Conservation (phyloP, 2,888 invertebrate species). For the Aleiodes alternator region DNA sequence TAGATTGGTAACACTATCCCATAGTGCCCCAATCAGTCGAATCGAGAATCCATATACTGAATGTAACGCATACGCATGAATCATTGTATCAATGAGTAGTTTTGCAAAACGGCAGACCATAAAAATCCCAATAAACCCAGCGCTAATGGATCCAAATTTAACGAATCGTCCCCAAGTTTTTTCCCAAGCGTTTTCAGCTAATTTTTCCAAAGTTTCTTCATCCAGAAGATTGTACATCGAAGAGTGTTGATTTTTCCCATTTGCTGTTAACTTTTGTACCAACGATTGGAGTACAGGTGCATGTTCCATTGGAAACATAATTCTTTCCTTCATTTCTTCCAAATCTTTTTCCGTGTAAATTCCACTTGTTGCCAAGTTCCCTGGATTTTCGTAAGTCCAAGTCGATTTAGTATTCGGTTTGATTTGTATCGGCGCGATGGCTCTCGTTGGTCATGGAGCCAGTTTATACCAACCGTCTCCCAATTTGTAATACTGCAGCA, state of each 20-base stretch:
- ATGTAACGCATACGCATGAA: conserved; percentile 32
- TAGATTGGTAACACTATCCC: conserved; percentile 36
- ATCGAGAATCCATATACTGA: conserved; percentile 2
- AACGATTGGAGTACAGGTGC: conserved; percentile 36
- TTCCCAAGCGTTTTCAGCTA: conserved; percentile 2
- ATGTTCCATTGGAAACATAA: conserved; percentile 49
- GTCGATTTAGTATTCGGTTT: background rate
- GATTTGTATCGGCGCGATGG: background rate
- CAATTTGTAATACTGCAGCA: conserved; percentile 11
- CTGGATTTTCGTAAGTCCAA: conserved; percentile 27
- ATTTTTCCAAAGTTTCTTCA: background rate
- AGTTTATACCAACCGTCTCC: conserved; percentile 26
- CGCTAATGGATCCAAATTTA: too few relatives aligned
- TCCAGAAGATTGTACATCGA: conserved; percentile 38
- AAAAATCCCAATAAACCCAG: background rate
- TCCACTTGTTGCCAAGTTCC: conserved; percentile 19
- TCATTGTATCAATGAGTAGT: conserved; percentile 26
- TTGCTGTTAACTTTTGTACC: conserved; percentile 3
- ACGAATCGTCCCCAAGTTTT: background rate
- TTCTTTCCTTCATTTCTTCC: conserved; percentile 31
- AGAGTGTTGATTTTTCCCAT: conserved; percentile 37
- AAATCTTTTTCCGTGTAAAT: conserved; percentile 41
- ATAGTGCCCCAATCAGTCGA: conserved; percentile 34
- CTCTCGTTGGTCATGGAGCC: background rate
- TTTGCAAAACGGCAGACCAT: conserved; percentile 24